Conservation (phyloP, 30 jellyfish, hydroid and myxozoan genomes). For the Turritopsis rubra region DNA sequence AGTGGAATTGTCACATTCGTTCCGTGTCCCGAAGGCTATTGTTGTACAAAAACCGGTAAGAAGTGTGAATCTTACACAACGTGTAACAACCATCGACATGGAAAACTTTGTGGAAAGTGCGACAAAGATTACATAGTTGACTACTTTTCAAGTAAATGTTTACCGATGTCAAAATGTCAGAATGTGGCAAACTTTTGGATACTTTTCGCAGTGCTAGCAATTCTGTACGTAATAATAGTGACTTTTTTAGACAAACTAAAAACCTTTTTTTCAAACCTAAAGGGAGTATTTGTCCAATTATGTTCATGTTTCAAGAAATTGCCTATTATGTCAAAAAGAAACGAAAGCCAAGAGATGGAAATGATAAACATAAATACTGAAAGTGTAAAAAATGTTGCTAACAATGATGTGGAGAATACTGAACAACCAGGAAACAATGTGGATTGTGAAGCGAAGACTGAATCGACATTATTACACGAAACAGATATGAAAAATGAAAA, state of each 20-base stretch:
- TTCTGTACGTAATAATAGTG: neutral
- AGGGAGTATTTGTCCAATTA: neutral
- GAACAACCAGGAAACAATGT: neutral
- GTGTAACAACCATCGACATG: neutral
- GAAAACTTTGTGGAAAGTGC: constrained; percentile 8
- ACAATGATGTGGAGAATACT: neutral
- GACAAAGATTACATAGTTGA: neutral
- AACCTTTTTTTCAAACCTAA: neutral
- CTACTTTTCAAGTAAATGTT: neutral
- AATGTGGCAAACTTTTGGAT: neutral
- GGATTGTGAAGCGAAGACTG: neutral
- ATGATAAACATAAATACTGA: neutral
- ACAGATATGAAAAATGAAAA: neutral
- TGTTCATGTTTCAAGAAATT: neutral
- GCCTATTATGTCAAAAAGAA: neutral
- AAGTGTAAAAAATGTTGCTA: neutral
- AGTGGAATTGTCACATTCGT: neutral
- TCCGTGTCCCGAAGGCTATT: constrained; percentile 11
- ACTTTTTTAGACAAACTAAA: neutral
- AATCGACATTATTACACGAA: neutral
- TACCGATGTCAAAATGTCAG: neutral
- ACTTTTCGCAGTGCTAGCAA: neutral
- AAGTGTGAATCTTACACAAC: neutral
- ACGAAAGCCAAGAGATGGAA: neutral
- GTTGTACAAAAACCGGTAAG: neutral